Evolutionary conservation across 2,888 invertebrate species (phyloP).

Genomic region (Leucania comma): DNA sequence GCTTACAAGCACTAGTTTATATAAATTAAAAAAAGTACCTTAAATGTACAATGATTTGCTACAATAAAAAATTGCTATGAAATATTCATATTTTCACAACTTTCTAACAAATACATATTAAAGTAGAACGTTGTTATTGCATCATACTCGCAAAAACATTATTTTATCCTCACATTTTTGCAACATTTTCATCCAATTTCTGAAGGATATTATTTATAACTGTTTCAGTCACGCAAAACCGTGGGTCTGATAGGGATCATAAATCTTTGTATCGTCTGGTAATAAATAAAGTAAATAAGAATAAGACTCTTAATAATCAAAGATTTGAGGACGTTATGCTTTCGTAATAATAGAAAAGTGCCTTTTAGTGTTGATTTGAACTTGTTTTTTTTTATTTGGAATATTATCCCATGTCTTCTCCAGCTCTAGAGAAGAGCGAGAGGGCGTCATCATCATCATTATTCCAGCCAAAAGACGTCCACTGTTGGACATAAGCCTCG

Average conservation of each 20-base stretch:
- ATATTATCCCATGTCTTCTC: too few relatives aligned
- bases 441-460: too few relatives aligned
- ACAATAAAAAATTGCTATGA: too few relatives aligned
- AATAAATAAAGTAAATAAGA: slow-evolving; percentile 62
- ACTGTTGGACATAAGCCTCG: too few relatives aligned
- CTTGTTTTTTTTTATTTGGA: too few relatives aligned
- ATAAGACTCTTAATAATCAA: slow-evolving; percentile 56
- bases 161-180: slow-evolving; percentile 36
- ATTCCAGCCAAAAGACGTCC: too few relatives aligned
- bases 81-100: background rate
- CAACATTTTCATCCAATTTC: slow-evolving; percentile 59
- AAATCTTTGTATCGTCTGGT: slow-evolving; percentile 58
- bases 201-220: slow-evolving; percentile 63
- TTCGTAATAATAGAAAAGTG: background rate
- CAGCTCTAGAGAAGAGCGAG: too few relatives aligned
- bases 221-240: slow-evolving; percentile 64
- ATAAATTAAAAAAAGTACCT: too few relatives aligned
- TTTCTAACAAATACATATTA: background rate
- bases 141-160: background rate
- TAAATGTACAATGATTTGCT: too few relatives aligned
- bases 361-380: too few relatives aligned
- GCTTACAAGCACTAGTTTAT: too few relatives aligned
- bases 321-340: slow-evolving; percentile 22
- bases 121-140: background rate
- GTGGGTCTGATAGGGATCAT: slow-evolving; percentile 58